Base-by-base conservation (phyloP, 2,113 vertebrate species). In the Hyla sarda region DNA sequence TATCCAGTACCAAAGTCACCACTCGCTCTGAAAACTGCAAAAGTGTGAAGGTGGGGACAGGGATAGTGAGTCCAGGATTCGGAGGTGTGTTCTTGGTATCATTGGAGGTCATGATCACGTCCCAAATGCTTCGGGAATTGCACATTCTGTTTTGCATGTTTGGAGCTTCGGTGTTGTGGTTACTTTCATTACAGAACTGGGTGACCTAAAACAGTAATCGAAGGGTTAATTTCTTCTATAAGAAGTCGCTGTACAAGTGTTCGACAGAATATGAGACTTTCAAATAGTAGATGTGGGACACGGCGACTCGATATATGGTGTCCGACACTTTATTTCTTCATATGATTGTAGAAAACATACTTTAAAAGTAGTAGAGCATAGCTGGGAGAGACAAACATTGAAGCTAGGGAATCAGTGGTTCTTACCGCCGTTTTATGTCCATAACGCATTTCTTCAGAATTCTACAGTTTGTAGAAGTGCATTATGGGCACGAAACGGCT, bases 71-170 rank as follows among this genome's bases (percentile, higher is more conserved):
- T n/a, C 14, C 45, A 73, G 2, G 47, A 73, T 89, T 3, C 41
- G 86, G 71, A 87, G 67, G 10, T 1, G 82, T 78, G 19, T 82
- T 87, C 23, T 0, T 69, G 50, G 92, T 90, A 86, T 95, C 94
- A 1, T 78, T 23, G 21, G 93, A 94, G 1, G 88, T 52, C 80
- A 47, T 89, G 75, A 95, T 93, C 54, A 95, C 60, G 13, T 92
- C 92, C 93, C 92, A 93, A 0, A 89, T 91, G 58, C 93, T 93
- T 83, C 72, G 93, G 65, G 47, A 73, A 56, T 88, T 81, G 77
- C 94, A 94, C 60, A 92, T 91, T 86, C 88, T 88, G 89, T 95
- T 95, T 80, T 95, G 94, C 84, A 92, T 83, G 84, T 93, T 95
- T 87, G 93, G 91, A 85, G 93, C 93, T 58, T 94, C 88, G 1